Conservation (phyloP, 2,888 invertebrate genomes). For the Trilocha varians region DNA sequence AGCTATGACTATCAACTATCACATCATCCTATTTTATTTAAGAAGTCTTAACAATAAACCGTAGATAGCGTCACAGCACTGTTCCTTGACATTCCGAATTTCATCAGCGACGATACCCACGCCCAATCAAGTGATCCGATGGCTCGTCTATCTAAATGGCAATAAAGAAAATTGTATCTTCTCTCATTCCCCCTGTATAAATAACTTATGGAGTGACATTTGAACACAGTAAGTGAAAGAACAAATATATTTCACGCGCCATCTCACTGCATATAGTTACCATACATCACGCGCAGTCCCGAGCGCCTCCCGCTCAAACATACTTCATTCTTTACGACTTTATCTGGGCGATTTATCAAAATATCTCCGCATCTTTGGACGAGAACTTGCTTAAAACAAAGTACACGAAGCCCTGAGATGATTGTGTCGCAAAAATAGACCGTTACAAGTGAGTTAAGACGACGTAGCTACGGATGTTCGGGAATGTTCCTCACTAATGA, state of each 20-base stretch:
- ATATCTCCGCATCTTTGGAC: slow-evolving; percentile 21
- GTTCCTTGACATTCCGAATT: no score
- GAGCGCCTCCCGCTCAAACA: slow-evolving; percentile 12
- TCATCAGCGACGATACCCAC: no score
- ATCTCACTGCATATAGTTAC: neutral
- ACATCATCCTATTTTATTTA: no score
- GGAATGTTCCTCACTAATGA: neutral
- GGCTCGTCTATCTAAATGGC: no score
- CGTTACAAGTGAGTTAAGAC: neutral
- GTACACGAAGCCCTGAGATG: slow-evolving; percentile 19
- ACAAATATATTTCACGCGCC: neutral
- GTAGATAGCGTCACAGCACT: no score
- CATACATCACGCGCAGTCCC: slow-evolving; percentile 2
- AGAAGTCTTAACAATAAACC: no score
- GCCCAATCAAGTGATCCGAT: no score
- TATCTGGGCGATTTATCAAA: slow-evolving; percentile 32
- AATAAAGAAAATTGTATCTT: no score
- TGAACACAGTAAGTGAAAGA: neutral
- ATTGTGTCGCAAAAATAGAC: slow-evolving; percentile 20
- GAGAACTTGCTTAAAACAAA: slow-evolving; percentile 32
- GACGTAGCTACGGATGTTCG: neutral
- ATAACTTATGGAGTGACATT: no score
- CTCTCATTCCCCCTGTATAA: no score
- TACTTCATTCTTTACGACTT: slow-evolving; percentile 17
- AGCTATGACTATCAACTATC: no score